Base-by-base conservation (phyloP, 2,113 vertebrate species). In the Planiliza haematocheilus region DNA sequence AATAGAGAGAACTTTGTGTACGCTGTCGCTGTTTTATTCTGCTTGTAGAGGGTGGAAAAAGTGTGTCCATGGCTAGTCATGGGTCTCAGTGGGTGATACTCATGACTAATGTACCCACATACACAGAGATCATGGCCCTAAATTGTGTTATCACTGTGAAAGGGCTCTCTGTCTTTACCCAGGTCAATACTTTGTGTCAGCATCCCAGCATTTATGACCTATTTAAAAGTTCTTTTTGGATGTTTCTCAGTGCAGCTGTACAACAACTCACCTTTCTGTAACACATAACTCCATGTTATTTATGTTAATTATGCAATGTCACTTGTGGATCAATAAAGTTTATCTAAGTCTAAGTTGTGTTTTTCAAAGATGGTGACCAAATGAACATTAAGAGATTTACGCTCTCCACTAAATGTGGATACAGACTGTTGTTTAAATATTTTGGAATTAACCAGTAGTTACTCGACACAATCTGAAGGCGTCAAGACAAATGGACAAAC, bases 31-130 rank as follows among this genome's bases (percentile, higher is more conserved):
- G 42, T 66, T 70, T 8, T 7, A 49, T 50, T 58, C 10, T 52
- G 51, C 74, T 50, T 63, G 34, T 34, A 20, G 67, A 59, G 70
- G 36, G 57, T 43, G 57, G 64, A 72, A 73, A 74, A 79, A 69
- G 56, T 38, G 52, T 71, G 59, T 60, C 83, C 53, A 58, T 51
- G 74, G 75, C 82, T 82, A 88, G 84, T 81, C 86, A 86, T 63
- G 43, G 60, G 17, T 78, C 66, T 85, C 58, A 61, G 67, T 62
- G 63, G 74, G 49, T 75, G 60, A 81, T 59, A 68, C 81, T 56
- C 80, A 68, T 85, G 80, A 83, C 83, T 85, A 77, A 85, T 73
- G 36, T 56, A 56, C 49, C 53, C 78, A 69, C 72, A 65, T 17
- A 63, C 38, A 59, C 30, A 60, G 55, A 67, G 17, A 64, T 42